Base-by-base conservation (phyloP, 2,797 vertebrate species). In the Epinephelus awoara region DNA sequence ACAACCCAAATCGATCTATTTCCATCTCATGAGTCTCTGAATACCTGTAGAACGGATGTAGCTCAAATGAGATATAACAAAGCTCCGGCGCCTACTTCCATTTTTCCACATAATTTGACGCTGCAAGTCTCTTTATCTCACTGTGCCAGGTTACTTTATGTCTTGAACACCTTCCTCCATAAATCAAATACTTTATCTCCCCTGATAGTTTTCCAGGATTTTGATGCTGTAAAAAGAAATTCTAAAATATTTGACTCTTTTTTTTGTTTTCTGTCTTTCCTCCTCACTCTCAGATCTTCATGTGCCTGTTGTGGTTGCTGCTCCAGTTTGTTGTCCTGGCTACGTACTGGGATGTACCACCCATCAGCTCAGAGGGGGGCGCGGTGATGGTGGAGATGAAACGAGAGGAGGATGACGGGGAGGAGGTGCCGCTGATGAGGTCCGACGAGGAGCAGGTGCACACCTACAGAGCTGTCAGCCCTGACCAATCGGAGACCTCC, bases 231-330 rank as follows among this genome's bases (percentile, higher is more conserved):
- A 7, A 54, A 85, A 75, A 74, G 5, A 34, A 12, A 25, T 34
- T 34, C 34, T 23, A 57, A 55, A 44, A 74, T 38, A 57, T 69
- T 49, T 72, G 3, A 49, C 15, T 5, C 42, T 40, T 52, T 49
- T 46, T 13, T n/a, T 34, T 23, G 23, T 23, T 34, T 34, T 8
- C 6, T 38, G 12, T 25, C 27, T 29, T 47, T 10, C 17, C 11
- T 56, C 10, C 29, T 4, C 19, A 3, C 47, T 72, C 19, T 61
- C 87, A 97, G 96, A 92, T 97, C 85, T 97, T 97, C 87, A 97
- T 97, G 96, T 96, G 96, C 62, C 77, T 93, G 72, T 76, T 96
- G 88, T 97, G 96, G 96, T 67, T 92, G 79, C 89, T 97, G 85
- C 91, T 96, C 57, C 96, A 97, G 88, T 87, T 95, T 46, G 88